These are phyloP conservation scores for Ochropleura leucogaster DNA, from an alignment of 2,888 invertebrate genomes.

Conservation along the genomic window DNA sequence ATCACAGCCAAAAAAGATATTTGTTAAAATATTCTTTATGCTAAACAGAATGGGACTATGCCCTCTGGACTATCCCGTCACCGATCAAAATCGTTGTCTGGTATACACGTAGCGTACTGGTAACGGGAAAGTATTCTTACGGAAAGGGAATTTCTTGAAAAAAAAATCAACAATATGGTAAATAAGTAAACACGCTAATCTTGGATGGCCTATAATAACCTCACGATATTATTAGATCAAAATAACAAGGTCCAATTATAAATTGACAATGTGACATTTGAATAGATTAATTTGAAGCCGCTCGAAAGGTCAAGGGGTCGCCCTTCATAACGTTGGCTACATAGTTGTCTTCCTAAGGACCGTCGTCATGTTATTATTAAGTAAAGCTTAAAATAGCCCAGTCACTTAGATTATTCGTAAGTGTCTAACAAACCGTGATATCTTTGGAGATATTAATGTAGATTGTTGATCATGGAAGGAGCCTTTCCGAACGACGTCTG, in stretches of 20 bases:
- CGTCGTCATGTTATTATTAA: background rate
- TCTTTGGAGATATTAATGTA: background rate
- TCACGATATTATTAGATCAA: background rate
- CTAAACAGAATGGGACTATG: no score
- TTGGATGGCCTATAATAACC: background rate
- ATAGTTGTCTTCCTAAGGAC: background rate
- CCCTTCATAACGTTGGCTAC: background rate
- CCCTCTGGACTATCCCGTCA: no score
- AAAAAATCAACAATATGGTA: no score
- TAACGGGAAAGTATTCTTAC: no score
- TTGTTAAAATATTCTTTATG: no score
- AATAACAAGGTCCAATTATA: constrained; percentile 17
- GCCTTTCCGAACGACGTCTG: no score
- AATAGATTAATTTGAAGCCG: background rate
- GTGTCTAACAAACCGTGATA: background rate
- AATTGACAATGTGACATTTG: background rate
- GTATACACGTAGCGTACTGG: no score
- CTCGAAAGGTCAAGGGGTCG: background rate
- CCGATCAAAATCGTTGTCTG: no score
- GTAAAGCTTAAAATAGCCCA: background rate
- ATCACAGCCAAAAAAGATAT: no score
- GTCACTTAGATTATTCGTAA: background rate
- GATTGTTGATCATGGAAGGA: background rate
- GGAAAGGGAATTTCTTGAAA: no score
- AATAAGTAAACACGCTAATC: no score